A percentile compares a stretch with the other conserved stretches of the same genome.
Evolutionary conservation across 2,888 invertebrate species (phyloP).

Genomic region (Itoplectis maculator): DNA sequence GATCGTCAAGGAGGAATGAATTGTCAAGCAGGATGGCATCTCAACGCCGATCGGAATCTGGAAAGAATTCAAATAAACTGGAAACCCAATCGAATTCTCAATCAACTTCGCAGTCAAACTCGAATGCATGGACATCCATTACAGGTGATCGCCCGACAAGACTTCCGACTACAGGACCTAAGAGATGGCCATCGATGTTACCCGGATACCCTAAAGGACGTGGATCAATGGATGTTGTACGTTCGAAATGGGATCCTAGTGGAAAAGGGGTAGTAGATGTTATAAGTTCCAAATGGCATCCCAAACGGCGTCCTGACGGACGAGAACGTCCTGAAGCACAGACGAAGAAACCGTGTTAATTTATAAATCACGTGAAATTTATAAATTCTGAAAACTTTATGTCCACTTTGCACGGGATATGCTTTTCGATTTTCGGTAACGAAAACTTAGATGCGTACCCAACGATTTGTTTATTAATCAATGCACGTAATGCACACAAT

Average conservation of each 20-base stretch:
- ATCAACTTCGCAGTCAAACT: background rate
- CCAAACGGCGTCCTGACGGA: too few relatives aligned
- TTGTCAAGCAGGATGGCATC: too few relatives aligned
- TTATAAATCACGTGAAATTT: background rate
- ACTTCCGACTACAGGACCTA: background rate
- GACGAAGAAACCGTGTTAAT: constrained; percentile 6
- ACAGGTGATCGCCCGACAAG: background rate
- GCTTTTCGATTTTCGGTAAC: background rate
- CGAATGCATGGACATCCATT: background rate
- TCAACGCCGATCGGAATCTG: too few relatives aligned
- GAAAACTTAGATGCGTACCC: background rate
- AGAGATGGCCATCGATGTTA: background rate
- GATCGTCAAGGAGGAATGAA: too few relatives aligned
- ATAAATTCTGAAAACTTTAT: background rate
- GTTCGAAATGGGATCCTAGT: too few relatives aligned
- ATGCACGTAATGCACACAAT: background rate
- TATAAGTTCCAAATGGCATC: too few relatives aligned
- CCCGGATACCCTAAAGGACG: too few relatives aligned
- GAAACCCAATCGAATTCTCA: too few relatives aligned
- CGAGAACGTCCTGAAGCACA: too few relatives aligned
- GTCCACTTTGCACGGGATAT: constrained; percentile 3
- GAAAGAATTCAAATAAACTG: too few relatives aligned
- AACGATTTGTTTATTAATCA: background rate
- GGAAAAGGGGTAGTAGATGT: too few relatives aligned
- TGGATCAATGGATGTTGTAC: too few relatives aligned